Evolutionary conservation across 1,140 invertebrate genomes (phyloP), one percentile per base, ranked within the genome.

Genomic region (Limonius californicus): DNA sequence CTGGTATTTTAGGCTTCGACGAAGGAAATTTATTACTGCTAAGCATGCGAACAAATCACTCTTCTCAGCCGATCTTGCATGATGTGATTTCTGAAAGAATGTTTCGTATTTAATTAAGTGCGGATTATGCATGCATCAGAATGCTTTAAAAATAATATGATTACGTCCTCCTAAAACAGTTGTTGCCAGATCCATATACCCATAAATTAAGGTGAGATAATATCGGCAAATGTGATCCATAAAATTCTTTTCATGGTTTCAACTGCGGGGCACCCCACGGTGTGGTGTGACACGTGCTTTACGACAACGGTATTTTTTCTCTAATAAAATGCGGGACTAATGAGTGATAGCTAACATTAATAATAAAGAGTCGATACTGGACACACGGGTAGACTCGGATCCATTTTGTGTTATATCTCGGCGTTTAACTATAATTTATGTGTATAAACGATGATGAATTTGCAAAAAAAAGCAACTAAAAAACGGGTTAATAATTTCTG

Each of bases 221-320:
- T 19, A 50, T 19, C 45, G 45, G 16, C 45, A 50, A 50, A 19
- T 50, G 45, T 21, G 45, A 21, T 8, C 45, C 45, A 21, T 50
- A 50, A 50, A 50, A 50, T 50, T 50, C 16, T 50, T 50, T 50
- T 50, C 20, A 50, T 50, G n/a, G 18, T 50, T 50, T 50, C 45
- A 21, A 50, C 45, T 21, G 45, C 45, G 18, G 45, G 16, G 16
- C 42, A 21, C 45, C 45, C 45, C 45, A 14, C 15, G 7, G 45
- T 12, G 45, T 21, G 2, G n/a, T 50, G 45, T 50, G 45, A 50
- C 45, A 50, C 45, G 45, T 50, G 45, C 45, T 50, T 50, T 50
- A 50, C n/a, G 45, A 50, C 45, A 50, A 50, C 45, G 20, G 20
- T 11, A 50, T 50, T 11, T 21, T 18, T n/a, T 19, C 2, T 50